These are phyloP conservation scores for Ceyx margarethae DNA, from an alignment of 2,113 vertebrate species.

Conservation along the genomic window DNA sequence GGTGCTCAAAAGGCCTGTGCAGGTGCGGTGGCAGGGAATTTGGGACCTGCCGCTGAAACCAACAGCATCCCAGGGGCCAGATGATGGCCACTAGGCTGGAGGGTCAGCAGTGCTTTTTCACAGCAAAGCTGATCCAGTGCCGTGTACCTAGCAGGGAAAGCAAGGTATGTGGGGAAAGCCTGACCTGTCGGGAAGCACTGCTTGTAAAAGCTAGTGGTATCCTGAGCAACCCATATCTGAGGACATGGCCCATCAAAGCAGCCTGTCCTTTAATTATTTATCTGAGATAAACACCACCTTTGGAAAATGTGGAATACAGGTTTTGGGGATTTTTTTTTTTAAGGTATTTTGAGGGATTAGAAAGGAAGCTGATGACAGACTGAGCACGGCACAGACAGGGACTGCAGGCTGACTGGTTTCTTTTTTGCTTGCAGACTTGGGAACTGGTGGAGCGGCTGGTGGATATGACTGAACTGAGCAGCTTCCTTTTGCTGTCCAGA, in stretches of 20 bases:
- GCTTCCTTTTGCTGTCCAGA: background rate
- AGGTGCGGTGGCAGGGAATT: background rate
- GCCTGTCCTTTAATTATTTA: background rate
- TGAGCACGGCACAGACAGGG: background rate
- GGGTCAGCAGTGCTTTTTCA: background rate
- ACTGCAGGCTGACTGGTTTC: background rate
- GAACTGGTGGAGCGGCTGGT: background rate
- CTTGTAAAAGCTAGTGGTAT: background rate
- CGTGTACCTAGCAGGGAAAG: background rate
- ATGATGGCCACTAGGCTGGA: background rate
- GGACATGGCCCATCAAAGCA: background rate
- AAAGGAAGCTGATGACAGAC: background rate
- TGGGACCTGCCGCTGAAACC: background rate
- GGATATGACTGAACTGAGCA: background rate
- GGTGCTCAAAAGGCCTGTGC: background rate
- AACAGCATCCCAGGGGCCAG: background rate
- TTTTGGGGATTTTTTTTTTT: background rate
- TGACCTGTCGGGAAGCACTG: background rate
- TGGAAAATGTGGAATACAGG: background rate
- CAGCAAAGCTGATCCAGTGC: rapidly evolving
- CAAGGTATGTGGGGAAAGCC: background rate
- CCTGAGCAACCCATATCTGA: background rate
- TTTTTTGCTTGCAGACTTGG: background rate
- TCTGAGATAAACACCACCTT: background rate
- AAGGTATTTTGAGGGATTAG: background rate